These are phyloP conservation scores for Amphipyra tragopoginis DNA, from an alignment of 2,888 invertebrate genomes.

Conservation along the genomic window DNA sequence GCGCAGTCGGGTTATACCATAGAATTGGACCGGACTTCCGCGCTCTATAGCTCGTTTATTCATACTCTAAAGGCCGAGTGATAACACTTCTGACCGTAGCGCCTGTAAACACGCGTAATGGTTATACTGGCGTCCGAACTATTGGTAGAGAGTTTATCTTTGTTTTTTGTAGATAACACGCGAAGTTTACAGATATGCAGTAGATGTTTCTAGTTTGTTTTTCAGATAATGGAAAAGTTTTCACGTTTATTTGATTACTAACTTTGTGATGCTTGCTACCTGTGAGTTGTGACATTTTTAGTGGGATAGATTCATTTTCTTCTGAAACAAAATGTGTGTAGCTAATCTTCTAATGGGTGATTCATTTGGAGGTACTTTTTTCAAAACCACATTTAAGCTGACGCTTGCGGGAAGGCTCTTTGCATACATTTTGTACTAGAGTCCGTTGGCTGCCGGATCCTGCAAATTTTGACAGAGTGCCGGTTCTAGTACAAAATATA, in stretches of 20 bases:
- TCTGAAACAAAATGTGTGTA: no score
- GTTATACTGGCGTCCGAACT: conserved; percentile 35
- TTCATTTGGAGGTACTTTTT: no score
- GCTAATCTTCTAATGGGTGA: no score
- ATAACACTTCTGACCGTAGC: conserved; percentile 46
- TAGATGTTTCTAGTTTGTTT: conserved; percentile 21
- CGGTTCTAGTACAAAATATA: no score
- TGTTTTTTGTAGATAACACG: conserved; percentile 46
- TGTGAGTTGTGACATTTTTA: neutral
- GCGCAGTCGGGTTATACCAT: no score
- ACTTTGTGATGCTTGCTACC: neutral
- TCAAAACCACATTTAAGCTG: no score
- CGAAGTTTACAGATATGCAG: conserved; percentile 35
- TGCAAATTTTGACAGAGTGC: no score
- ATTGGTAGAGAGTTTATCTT: conserved; percentile 34
- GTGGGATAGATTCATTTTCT: neutral
- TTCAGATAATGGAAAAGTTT: conserved; percentile 32
- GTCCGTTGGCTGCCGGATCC: no score
- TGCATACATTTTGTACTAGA: no score
- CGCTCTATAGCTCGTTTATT: conserved; percentile 24
- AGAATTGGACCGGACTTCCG: neutral
- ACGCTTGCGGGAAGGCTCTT: no score
- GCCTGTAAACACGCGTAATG: conserved; percentile 54
- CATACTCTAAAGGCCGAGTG: conserved; percentile 19
- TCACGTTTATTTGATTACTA: conserved; percentile 6